phyloP scores from a whole-genome alignment of 1,140 invertebrate genomes.

The Camponotus floridanus region DNA sequence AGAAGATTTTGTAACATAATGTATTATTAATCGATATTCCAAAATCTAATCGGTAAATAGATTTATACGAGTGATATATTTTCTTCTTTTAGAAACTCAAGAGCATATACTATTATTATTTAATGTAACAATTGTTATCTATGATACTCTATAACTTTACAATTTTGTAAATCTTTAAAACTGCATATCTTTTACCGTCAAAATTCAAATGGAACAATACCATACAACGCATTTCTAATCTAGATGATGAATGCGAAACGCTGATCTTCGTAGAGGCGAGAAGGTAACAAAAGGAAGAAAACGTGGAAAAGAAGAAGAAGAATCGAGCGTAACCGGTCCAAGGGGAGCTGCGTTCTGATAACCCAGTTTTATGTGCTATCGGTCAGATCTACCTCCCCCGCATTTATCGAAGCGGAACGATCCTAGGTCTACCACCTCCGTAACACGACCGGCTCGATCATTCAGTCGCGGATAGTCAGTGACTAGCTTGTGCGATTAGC shows the following conservation, averaged over 20 bases:
- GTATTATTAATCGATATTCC: no score
- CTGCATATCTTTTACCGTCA: neutral
- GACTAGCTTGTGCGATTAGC: conserved; percentile 72
- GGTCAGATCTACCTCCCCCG: conserved; percentile 80
- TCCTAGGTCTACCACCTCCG: conserved; percentile 64
- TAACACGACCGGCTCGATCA: conserved; percentile 65
- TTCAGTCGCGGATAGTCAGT: conserved; percentile 75
- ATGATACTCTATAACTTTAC: neutral
- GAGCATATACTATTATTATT: no score
- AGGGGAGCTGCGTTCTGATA: conserved; percentile 85
- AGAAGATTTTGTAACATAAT: neutral
- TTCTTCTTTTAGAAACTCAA: neutral
- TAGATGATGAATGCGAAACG: conserved; percentile 12
- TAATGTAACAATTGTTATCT: conserved; percentile 1
- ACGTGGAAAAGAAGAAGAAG: conserved; percentile 46
- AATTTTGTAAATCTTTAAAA: neutral
- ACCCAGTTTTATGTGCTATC: conserved; percentile 84
- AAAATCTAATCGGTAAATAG: neutral
- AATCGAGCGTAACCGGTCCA: conserved; percentile 83
- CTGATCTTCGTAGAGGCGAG: conserved; percentile 10
- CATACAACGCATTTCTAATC: neutral
- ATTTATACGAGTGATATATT: no score
- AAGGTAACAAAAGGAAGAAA: conserved; percentile 11
- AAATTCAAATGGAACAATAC: neutral
- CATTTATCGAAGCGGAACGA: conserved; percentile 77